Conservation (phyloP, 1,140 invertebrate genomes). For the Stegodyphus mimosarum region DNA sequence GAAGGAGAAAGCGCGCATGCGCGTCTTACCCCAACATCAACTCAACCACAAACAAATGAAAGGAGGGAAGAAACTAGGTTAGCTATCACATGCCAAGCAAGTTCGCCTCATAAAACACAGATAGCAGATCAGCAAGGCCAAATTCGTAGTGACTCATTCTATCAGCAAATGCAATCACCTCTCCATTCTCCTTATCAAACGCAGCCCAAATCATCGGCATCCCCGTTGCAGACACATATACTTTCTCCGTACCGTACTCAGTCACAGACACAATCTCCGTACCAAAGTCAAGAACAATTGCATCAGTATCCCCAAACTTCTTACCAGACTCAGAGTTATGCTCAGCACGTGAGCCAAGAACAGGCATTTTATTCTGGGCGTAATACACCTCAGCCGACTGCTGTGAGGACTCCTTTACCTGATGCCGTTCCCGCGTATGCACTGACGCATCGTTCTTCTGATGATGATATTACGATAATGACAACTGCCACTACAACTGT, state of each 20-base stretch:
- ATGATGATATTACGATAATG: slow-evolving; percentile 56
- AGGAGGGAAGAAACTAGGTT: background rate
- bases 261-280: background rate
- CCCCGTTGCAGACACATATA: background rate
- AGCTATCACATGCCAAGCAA: background rate
- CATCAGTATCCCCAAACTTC: slow-evolving; percentile 18
- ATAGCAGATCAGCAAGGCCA: background rate
- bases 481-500: slow-evolving; percentile 54
- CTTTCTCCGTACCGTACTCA: background rate
- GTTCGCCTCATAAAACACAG: background rate
- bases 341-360: slow-evolving; percentile 2
- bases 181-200: background rate
- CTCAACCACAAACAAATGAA: slow-evolving; percentile 65
- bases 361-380: slow-evolving; percentile 1
- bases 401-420: slow-evolving; percentile 2
- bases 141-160: background rate
- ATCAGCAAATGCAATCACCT: background rate
- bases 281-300: slow-evolving; percentile 22
- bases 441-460: slow-evolving; percentile 2
- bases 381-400: background rate
- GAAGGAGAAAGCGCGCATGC: slow-evolving; percentile 12
- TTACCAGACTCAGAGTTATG: background rate
- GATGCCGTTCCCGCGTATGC: slow-evolving; percentile 30
- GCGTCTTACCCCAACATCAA: slow-evolving; percentile 68
- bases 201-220: background rate